Conservation (phyloP, 2,888 invertebrate species). For the Trissonchulus latispiculum region DNA sequence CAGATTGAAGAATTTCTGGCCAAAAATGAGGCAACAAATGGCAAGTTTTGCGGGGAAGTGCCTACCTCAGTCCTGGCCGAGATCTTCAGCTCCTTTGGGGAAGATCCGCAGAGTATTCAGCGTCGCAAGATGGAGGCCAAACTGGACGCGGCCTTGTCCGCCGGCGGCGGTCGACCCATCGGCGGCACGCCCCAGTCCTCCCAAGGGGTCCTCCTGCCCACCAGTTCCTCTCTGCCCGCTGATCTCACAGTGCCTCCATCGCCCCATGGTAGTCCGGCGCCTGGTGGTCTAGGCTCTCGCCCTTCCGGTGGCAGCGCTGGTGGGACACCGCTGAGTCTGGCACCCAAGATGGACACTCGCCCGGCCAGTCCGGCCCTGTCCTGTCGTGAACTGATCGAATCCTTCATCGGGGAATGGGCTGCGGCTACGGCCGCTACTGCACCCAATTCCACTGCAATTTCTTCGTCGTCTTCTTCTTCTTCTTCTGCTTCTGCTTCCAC, state of each 20-base stretch:
- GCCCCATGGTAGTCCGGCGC: background rate
- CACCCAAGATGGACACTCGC: no score
- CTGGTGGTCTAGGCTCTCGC: background rate
- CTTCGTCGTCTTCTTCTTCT: no score
- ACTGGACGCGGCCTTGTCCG: conserved; percentile 41
- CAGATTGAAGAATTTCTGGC: background rate
- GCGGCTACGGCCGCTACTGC: no score
- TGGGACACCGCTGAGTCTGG: no score
- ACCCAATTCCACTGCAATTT: no score
- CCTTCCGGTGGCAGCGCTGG: no score
- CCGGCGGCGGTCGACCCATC: no score
- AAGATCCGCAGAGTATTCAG: conserved; percentile 21
- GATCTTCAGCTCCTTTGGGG: background rate
- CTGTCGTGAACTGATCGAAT: background rate
- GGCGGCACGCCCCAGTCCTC: background rate
- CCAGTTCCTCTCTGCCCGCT: background rate
- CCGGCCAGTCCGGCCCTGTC: background rate
- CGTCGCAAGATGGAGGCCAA: conserved; percentile 39
- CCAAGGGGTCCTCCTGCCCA: no score
- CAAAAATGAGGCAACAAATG: background rate
- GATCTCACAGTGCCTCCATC: no score
- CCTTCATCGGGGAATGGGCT: background rate
- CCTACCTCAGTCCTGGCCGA: background rate
- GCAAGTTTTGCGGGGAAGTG: background rate
- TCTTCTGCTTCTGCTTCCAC: no score